phyloP scores from a whole-genome alignment of 2,888 invertebrate genomes.

The Balanococcus diminutus region DNA sequence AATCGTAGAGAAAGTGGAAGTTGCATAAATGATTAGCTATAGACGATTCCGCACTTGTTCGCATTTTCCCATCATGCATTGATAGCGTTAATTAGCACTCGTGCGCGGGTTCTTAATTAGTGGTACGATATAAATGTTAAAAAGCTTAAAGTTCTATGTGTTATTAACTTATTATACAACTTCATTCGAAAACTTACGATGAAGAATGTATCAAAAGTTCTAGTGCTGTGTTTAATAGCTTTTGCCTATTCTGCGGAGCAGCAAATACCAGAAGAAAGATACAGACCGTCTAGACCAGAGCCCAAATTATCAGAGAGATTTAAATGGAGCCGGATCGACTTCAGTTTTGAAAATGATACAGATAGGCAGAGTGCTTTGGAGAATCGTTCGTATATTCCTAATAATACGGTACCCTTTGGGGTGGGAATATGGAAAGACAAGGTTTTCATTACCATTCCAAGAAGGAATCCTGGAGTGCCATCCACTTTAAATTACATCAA shows the following conservation, averaged over 20 bases:
- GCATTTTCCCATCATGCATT: background rate
- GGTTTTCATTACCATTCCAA: slow-evolving; percentile 59
- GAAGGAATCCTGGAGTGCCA: slow-evolving; percentile 71
- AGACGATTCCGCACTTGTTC: background rate
- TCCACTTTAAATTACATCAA: slow-evolving; percentile 81
- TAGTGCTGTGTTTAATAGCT: background rate
- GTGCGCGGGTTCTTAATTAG: background rate
- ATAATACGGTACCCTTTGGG: slow-evolving; percentile 58
- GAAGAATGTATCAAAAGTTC: background rate
- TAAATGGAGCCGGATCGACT: slow-evolving; percentile 58
- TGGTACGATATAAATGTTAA: background rate
- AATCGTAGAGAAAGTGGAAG: background rate
- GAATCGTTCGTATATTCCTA: slow-evolving; percentile 57
- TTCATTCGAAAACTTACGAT: background rate
- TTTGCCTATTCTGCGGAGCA: background rate
- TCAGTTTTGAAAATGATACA: slow-evolving; percentile 54
- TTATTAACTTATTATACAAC: too few relatives aligned
- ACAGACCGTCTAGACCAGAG: background rate
- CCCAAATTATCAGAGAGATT: slow-evolving; percentile 56
- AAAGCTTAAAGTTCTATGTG: background rate
- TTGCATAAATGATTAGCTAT: background rate
- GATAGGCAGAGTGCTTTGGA: slow-evolving; percentile 53
- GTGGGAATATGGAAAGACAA: slow-evolving; percentile 58
- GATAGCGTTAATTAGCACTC: background rate
- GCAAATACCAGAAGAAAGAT: background rate